These are phyloP conservation scores for Dioctria linearis DNA, from an alignment of 2,888 invertebrate genomes.

Conservation along the genomic window DNA sequence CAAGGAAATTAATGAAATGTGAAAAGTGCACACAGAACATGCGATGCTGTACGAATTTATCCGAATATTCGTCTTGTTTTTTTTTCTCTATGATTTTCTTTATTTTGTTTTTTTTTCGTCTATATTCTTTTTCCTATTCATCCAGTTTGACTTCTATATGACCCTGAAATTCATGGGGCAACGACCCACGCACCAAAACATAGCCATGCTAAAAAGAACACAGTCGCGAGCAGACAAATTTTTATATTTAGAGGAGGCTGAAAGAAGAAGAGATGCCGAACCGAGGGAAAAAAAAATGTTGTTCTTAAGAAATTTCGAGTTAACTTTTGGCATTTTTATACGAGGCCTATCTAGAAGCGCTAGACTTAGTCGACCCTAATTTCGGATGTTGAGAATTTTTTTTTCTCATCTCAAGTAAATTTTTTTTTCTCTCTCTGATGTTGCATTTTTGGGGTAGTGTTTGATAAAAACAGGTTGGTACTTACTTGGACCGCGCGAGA, in stretches of 20 bases:
- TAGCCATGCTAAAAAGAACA: constrained; percentile 39
- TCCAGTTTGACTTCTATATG: constrained; percentile 63
- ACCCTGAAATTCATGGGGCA: constrained; percentile 64
- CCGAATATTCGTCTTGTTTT: constrained; percentile 35
- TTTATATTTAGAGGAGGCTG: not conserved
- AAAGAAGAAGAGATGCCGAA: constrained; percentile 22
- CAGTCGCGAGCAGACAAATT: constrained; percentile 43
- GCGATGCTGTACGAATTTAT: constrained; percentile 54
- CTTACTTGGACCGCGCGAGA: constrained; percentile 11
- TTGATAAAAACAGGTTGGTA: constrained; percentile 53
- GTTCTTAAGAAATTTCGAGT: constrained; percentile 58
- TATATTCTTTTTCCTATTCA: constrained; percentile 16
- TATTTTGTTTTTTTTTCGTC: not conserved
- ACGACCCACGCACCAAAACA: constrained; percentile 63
- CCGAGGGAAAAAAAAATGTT: constrained; percentile 34
- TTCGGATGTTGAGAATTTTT: constrained; percentile 27
- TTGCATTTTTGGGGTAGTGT: constrained; percentile 39
- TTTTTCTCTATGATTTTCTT: not conserved
- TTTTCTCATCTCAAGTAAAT: not conserved
- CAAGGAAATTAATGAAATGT: constrained; percentile 54
- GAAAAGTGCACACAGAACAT: constrained; percentile 48
- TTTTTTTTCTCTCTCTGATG: not conserved
- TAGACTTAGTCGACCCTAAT: constrained; percentile 12
- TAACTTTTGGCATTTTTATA: constrained; percentile 56
- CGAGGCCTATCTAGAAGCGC: not conserved